A percentile compares a stretch with the other conserved stretches of the same genome.
Evolutionary conservation across 2,113 vertebrate genomes (phyloP).

Genomic region (Cichladusa arquata): DNA sequence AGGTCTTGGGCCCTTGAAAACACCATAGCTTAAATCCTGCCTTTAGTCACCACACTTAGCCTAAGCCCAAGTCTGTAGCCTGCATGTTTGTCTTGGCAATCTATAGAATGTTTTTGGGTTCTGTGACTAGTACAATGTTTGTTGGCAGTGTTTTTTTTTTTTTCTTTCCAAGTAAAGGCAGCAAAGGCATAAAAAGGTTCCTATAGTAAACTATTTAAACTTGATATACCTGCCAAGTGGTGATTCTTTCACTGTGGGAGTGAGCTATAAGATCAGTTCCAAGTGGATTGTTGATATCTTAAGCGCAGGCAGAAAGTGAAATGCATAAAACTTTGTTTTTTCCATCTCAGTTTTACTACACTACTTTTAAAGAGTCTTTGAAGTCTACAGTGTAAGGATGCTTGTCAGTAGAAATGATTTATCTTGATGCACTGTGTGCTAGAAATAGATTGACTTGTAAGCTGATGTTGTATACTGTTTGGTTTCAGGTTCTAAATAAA

Average conservation of each 20-base stretch:
- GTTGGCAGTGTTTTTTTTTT: neutral
- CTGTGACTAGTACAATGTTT: neutral
- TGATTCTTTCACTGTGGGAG: neutral
- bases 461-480: neutral
- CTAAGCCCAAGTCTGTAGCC: neutral
- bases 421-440: neutral
- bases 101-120: neutral
- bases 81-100: neutral
- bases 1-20: neutral
- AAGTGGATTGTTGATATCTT: neutral
- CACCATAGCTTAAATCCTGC: fast-evolving
- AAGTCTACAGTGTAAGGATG: neutral
- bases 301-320: neutral
- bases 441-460: conserved; percentile 37
- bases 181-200: neutral
- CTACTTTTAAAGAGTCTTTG: neutral
- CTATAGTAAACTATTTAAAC: neutral
- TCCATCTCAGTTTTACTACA: neutral
- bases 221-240: neutral
- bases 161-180: neutral
- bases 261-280: neutral
- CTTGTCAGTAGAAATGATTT: conserved; percentile 2
- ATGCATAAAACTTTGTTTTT: neutral
- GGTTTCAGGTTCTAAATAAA: conserved; percentile 34
- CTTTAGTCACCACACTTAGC: neutral